Evolutionary conservation across 2,797 vertebrate species (phyloP).

Genomic region (Danio tinwini): DNA sequence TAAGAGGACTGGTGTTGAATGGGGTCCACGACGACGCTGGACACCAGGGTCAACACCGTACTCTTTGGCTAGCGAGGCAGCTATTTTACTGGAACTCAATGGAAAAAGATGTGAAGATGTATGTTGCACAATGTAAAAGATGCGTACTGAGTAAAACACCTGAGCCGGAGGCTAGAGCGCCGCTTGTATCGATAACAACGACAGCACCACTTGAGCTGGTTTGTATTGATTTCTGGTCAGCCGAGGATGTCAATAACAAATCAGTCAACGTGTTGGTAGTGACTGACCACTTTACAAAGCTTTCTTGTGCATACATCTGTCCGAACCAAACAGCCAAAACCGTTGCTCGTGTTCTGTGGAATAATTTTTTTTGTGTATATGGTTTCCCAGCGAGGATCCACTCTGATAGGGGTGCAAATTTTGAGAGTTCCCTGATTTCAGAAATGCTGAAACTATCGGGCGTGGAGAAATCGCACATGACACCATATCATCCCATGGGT

Average conservation of each 20-base stretch:
- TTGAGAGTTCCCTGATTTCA: slow-evolving; percentile 41
- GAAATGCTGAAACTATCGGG: slow-evolving; percentile 35
- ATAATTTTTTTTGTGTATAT: slow-evolving; percentile 42
- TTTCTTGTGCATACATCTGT: slow-evolving; percentile 37
- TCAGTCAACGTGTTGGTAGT: slow-evolving; percentile 47
- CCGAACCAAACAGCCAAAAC: slow-evolving; percentile 48
- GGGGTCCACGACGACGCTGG: too few relatives aligned
- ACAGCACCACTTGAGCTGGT: too few relatives aligned
- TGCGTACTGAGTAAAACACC: too few relatives aligned
- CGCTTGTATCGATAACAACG: too few relatives aligned
- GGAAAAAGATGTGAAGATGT: slow-evolving; percentile 21
- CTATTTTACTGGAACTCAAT: too few relatives aligned
- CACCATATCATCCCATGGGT: slow-evolving; percentile 33
- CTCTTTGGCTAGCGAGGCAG: too few relatives aligned
- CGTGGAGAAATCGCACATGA: slow-evolving; percentile 36
- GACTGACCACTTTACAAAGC: slow-evolving; percentile 58
- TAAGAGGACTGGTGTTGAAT: too few relatives aligned
- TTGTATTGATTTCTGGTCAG: too few relatives aligned
- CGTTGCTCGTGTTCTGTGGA: slow-evolving; percentile 34
- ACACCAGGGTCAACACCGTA: too few relatives aligned
- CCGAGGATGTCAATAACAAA: not conserved
- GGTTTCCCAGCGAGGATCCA: slow-evolving; percentile 45
- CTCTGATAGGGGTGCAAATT: slow-evolving; percentile 44
- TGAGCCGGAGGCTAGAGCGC: too few relatives aligned
- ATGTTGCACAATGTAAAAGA: too few relatives aligned